Evolutionary conservation across 2,888 invertebrate genomes (phyloP), one percentile per base, ranked within the genome.

Genomic region (Synanthedon myopaeformis): DNA sequence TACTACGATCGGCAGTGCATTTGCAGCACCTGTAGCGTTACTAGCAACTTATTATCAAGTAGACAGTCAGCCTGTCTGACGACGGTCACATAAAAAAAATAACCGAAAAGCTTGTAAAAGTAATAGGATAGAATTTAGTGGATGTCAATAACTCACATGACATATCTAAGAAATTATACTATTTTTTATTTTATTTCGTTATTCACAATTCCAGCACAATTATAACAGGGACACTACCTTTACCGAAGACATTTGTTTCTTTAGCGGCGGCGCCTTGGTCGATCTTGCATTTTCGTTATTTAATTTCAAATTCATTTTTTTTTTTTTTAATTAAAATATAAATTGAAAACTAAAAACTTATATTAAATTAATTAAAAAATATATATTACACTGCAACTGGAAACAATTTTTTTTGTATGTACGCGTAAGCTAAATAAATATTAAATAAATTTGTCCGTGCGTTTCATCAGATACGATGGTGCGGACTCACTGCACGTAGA

Each of bases 291-390:
- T 66, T 55, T 84, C 80, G 67, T 84, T 85, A 64, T 79, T 84
- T 58, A 85, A 64, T 64, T 85, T 86, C 56, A 86, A 63, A 71
- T 84, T 85, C 85, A 85, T 84, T 3, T 4, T 14, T 45, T 14
- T 45, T 45, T 45, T n/a, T 12, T 45, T 12, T n/a, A 35, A n/a
- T 14, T 45, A 45, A 45, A 45, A 45, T 23, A 23, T 23, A 13
- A 5, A 45, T 11, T 45, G 4, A 45, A 13, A 4, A 4, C 4
- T n/a, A 45, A 45, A 13, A 45, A 5, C 0, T 13, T n/a, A 13
- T 45, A 45, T 45, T 45, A 45, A 45, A 45, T 14, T 45, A 5
- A 45, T 11, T 45, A 13, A 14, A 13, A 45, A 13, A 14, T 13
- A 14, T 13, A 14, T n/a, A 45, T 12, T 45, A 45, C 45, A 45